Evolutionary conservation across 2,888 invertebrate genomes (phyloP).

Genomic region (Adelphocoris suturalis): DNA sequence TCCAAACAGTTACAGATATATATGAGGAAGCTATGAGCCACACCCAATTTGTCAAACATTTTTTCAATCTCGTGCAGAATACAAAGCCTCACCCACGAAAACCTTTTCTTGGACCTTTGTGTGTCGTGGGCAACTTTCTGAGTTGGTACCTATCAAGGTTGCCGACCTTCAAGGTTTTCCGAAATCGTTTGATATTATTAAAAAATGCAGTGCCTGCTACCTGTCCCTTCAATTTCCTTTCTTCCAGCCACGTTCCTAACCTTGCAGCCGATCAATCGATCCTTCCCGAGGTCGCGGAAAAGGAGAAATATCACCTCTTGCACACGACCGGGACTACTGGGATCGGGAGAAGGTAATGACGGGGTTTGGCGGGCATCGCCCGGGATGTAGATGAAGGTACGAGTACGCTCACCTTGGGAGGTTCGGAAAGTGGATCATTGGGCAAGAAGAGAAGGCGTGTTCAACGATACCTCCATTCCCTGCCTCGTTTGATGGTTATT

Average conservation of each 20-base stretch:
- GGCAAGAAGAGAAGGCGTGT: slow-evolving; percentile 28
- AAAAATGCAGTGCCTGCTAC: too few relatives aligned
- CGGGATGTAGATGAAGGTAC: too few relatives aligned
- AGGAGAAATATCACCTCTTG: slow-evolving; percentile 6
- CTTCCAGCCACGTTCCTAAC: neutral
- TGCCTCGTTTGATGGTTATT: neutral
- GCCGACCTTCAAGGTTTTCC: too few relatives aligned
- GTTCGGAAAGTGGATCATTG: slow-evolving; percentile 36
- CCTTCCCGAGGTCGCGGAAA: neutral
- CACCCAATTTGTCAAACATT: too few relatives aligned
- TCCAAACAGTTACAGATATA: too few relatives aligned
- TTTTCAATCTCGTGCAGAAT: too few relatives aligned
- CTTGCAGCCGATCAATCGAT: neutral
- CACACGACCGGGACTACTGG: neutral
- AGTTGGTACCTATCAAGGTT: too few relatives aligned
- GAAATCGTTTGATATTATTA: too few relatives aligned
- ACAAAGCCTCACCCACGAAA: neutral
- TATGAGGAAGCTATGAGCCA: too few relatives aligned
- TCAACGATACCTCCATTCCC: neutral
- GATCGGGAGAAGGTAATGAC: neutral
- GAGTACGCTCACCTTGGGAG: neutral
- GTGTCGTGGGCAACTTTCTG: too few relatives aligned
- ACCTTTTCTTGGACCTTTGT: neutral
- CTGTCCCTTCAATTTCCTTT: too few relatives aligned
- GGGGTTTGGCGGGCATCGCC: neutral